Evolutionary conservation across 2,797 vertebrate species (phyloP).

Genomic region (Spondyliosoma cantharus): DNA sequence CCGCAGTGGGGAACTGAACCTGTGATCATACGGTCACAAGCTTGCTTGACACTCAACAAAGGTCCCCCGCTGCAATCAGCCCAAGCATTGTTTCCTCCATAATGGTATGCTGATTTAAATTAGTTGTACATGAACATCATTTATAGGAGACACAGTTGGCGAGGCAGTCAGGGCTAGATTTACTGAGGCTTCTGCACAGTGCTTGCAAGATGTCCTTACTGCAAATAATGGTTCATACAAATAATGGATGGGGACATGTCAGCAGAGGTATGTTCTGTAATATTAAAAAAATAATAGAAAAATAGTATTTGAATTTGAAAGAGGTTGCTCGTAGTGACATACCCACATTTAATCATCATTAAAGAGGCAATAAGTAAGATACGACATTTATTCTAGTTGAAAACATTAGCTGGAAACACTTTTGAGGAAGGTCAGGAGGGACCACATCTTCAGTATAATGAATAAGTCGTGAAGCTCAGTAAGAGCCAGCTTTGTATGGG

Average conservation of each 20-base stretch:
- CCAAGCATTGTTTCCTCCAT: constrained; percentile 16
- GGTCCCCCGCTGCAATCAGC: constrained; percentile 8
- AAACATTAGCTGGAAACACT: too few relatives aligned
- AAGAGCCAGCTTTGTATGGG: too few relatives aligned
- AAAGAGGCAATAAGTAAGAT: background rate
- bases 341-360: background rate
- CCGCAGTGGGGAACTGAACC: too few relatives aligned
- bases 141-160: constrained; percentile 22
- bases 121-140: background rate
- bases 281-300: too few relatives aligned
- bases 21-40: too few relatives aligned
- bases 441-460: too few relatives aligned
- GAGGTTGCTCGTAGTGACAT: background rate
- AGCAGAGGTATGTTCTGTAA: background rate
- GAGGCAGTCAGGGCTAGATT: background rate
- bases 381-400: too few relatives aligned
- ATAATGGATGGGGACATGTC: too few relatives aligned
- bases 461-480: too few relatives aligned
- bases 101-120: constrained; percentile 16
- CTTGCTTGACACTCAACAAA: background rate
- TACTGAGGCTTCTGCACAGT: background rate
- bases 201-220: background rate
- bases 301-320: background rate
- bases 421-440: too few relatives aligned
- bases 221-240: background rate